Percentiles rank a stretch among this genome's conserved stretches.
Conservation (phyloP, 1,140 invertebrate species). For the Drosophila novamexicana region DNA sequence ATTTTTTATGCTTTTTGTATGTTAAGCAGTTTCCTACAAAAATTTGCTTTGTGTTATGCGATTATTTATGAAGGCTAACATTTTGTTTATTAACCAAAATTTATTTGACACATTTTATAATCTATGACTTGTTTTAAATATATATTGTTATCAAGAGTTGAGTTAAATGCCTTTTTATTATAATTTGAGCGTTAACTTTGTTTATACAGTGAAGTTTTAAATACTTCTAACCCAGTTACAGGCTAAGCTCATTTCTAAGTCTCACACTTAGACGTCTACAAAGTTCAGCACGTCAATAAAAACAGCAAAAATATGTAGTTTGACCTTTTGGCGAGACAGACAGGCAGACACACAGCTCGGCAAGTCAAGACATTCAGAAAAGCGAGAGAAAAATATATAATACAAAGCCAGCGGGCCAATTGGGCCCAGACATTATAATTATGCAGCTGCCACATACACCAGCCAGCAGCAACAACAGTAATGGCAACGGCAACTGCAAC, state of each 20-base stretch:
- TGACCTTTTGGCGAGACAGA: slow-evolving; percentile 53
- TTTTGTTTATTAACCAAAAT: background rate
- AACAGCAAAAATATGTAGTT: slow-evolving; percentile 44
- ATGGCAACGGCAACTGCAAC: background rate
- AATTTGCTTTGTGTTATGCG: background rate
- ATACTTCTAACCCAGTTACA: slow-evolving; percentile 30
- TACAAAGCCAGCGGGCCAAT: slow-evolving; percentile 46
- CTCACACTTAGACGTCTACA: slow-evolving; percentile 36
- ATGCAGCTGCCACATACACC: slow-evolving; percentile 77
- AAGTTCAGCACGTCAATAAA: slow-evolving; percentile 53
- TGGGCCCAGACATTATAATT: slow-evolving; percentile 76
- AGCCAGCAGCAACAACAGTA: background rate
- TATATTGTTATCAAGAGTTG: background rate
- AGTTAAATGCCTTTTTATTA: background rate
- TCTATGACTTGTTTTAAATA: slow-evolving; percentile 3
- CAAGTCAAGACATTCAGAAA: slow-evolving; percentile 37
- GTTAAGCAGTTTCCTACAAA: slow-evolving; percentile 5
- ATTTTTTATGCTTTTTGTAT: slow-evolving; percentile 9
- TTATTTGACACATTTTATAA: background rate
- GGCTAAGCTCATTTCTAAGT: slow-evolving; percentile 23
- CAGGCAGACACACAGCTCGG: slow-evolving; percentile 18
- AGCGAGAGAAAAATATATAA: slow-evolving; percentile 17
- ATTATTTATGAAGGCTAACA: slow-evolving; percentile 5
- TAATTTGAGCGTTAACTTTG: slow-evolving; percentile 1
- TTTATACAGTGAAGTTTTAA: slow-evolving; percentile 10